Conservation (phyloP, 2,113 vertebrate species). For the Xerus inauris region DNA sequence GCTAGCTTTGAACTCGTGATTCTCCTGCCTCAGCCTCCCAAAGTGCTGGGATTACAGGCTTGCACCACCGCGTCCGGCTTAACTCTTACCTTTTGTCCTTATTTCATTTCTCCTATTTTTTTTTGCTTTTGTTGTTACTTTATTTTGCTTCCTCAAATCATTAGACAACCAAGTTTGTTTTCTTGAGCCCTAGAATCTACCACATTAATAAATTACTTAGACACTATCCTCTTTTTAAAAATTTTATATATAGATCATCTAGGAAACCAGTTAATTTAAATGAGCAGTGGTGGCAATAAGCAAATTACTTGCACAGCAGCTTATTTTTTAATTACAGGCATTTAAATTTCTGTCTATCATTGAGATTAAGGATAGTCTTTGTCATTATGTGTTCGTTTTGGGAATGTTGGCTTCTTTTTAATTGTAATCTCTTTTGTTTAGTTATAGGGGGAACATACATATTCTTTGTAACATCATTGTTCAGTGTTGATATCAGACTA, state of each 20-base stretch:
- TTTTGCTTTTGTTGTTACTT: neutral
- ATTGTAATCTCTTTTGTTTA: neutral
- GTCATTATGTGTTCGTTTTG: constrained; percentile 2
- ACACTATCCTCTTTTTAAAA: neutral
- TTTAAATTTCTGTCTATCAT: neutral
- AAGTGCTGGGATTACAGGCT: too few relatives aligned
- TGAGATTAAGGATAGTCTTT: neutral
- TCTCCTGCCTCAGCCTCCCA: too few relatives aligned
- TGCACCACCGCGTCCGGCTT: too few relatives aligned
- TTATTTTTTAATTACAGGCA: constrained; percentile 43
- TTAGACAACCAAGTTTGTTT: constrained; percentile 4
- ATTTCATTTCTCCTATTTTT: neutral
- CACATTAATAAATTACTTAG: constrained; percentile 1
- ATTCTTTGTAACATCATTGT: neutral
- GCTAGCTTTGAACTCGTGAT: too few relatives aligned
- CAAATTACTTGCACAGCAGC: constrained; percentile 24
- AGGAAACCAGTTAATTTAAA: constrained; percentile 31
- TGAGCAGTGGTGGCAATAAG: constrained; percentile 16
- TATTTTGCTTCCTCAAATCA: constrained; percentile 12
- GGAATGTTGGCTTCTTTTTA: constrained; percentile 2
- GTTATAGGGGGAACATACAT: neutral
- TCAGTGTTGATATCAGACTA: neutral
- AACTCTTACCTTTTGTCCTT: neutral
- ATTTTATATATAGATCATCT: constrained; percentile 14
- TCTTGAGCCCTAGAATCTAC: neutral